phyloP scores from a whole-genome alignment of 53 echinoderm and acorn worm genomes.

The Luidia sarsii region DNA sequence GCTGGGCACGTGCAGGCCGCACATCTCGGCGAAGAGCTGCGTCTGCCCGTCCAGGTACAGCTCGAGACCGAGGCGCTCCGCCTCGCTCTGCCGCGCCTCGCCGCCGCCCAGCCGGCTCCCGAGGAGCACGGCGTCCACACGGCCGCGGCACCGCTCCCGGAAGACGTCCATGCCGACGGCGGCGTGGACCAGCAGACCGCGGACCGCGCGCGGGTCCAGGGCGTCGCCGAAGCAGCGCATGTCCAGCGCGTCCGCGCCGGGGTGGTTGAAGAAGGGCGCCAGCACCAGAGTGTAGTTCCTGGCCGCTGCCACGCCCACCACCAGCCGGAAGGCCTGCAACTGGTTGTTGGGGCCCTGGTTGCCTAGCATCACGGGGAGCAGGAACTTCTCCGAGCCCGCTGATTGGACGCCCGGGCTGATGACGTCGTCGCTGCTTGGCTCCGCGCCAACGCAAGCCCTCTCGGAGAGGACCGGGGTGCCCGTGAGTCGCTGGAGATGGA shows the following conservation, averaged over 20 bases:
- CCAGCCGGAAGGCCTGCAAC: constrained; percentile 54
- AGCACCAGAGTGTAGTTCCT: constrained; percentile 63
- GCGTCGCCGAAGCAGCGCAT: constrained; percentile 61
- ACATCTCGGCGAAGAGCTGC: constrained; percentile 22
- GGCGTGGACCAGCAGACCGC: constrained; percentile 33
- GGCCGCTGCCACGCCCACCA: constrained; percentile 52
- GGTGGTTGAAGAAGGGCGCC: constrained; percentile 69
- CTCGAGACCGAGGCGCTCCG: background rate
- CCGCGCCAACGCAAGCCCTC: background rate
- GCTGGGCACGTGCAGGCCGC: constrained; percentile 31
- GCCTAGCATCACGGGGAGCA: constrained; percentile 63
- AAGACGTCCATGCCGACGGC: constrained; percentile 49
- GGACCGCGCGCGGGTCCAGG: constrained; percentile 29
- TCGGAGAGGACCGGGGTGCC: background rate
- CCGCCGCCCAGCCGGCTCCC: constrained; percentile 22
- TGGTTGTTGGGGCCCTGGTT: constrained; percentile 83
- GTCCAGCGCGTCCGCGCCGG: constrained; percentile 10
- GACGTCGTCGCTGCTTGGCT: background rate
- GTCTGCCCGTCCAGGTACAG: background rate
- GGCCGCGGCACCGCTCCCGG: constrained; percentile 30
- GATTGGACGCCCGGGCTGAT: background rate
- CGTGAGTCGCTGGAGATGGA: no score
- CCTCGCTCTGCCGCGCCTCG: background rate
- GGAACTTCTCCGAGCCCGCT: background rate
- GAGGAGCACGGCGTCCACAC: constrained; percentile 36